phyloP scores from a whole-genome alignment of 2,113 vertebrate genomes.

The Rhinogobius similis region DNA sequence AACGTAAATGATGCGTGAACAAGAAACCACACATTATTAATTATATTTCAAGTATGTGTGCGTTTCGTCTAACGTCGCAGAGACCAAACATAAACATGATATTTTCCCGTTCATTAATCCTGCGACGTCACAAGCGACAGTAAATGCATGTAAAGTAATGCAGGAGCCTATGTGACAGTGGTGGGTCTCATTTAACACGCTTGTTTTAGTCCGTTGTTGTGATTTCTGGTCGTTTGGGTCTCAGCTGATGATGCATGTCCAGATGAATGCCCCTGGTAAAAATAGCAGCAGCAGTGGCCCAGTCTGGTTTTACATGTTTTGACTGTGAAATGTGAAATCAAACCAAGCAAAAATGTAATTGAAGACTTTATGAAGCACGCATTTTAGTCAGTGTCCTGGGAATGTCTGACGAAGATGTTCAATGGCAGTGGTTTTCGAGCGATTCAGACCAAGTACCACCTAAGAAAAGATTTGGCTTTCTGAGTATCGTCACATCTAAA shows the following conservation, averaged over 20 bases:
- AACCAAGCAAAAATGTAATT: background rate
- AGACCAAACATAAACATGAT: background rate
- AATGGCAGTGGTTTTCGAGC: too few relatives aligned
- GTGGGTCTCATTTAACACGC: background rate
- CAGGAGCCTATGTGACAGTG: background rate
- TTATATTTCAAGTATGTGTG: background rate
- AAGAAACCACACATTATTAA: background rate
- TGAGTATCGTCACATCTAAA: too few relatives aligned
- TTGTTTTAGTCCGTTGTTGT: background rate
- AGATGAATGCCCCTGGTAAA: slow-evolving; percentile 9
- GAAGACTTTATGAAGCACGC: background rate
- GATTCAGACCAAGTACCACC: too few relatives aligned
- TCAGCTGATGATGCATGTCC: slow-evolving; percentile 5
- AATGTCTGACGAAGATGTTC: too few relatives aligned
- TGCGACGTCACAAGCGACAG: background rate
- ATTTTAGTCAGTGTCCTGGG: background rate
- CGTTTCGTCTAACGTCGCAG: background rate
- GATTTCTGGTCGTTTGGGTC: slow-evolving; percentile 9
- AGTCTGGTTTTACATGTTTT: slow-evolving; percentile 5
- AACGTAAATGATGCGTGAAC: background rate
- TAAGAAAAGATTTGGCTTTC: too few relatives aligned
- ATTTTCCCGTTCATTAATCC: background rate
- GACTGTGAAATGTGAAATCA: slow-evolving; percentile 1
- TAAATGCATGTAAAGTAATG: background rate
- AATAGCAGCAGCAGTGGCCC: slow-evolving; percentile 8